A percentile compares a stretch with the other conserved stretches of the same genome.
Conservation (phyloP, 2,113 vertebrate species). For the Ibidorhyncha struthersii region DNA sequence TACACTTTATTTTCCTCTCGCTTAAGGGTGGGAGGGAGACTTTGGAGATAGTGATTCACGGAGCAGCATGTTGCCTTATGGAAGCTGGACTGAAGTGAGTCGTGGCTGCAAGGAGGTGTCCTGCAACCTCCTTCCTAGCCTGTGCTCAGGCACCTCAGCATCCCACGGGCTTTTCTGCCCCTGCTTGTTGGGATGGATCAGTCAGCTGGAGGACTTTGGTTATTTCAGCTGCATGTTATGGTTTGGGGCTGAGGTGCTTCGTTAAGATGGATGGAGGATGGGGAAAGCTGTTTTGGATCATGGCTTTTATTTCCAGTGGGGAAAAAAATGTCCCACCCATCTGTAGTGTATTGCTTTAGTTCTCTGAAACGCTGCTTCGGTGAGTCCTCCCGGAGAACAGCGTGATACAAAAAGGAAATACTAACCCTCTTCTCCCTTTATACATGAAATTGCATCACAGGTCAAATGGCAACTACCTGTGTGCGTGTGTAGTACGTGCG, state of each 20-base stretch:
- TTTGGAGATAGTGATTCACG: background rate
- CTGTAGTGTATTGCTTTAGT: background rate
- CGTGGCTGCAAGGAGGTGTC: background rate
- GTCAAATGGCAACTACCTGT: background rate
- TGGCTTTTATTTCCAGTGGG: background rate
- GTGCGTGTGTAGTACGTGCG: background rate
- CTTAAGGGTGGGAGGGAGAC: background rate
- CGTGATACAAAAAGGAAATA: background rate
- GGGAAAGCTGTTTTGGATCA: background rate
- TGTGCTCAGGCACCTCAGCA: background rate
- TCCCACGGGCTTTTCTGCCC: background rate
- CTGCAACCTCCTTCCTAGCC: background rate
- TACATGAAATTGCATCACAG: background rate
- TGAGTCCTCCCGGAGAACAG: background rate
- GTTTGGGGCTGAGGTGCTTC: background rate
- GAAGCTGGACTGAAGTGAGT: background rate
- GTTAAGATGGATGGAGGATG: background rate
- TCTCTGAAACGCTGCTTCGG: background rate
- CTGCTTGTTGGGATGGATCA: background rate
- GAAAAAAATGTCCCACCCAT: rapidly evolving
- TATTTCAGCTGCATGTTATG: background rate
- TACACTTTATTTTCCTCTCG: background rate
- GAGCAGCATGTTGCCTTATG: background rate
- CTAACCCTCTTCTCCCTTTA: background rate
- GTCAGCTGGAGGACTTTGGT: background rate